Base-by-base conservation (phyloP, 2,113 vertebrate genomes). In the Gymnarchus niloticus region DNA sequence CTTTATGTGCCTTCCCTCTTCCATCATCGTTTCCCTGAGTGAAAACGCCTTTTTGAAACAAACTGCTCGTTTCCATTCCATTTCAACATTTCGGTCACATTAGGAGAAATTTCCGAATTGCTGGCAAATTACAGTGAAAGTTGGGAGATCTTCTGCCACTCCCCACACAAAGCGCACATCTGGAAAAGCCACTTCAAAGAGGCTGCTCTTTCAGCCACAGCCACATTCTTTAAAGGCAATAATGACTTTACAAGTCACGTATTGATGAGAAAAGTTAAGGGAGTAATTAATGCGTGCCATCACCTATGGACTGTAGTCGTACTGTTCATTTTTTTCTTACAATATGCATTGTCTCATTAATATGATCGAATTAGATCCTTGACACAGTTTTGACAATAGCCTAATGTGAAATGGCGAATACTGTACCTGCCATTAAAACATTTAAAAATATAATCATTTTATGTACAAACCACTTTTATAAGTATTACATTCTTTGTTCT, bases 1-100 rank as follows among this genome's bases (percentile, higher is more conserved):
- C n/a, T 59, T 59, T 23, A 83, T 73, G 65, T 65, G 61, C 41
- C 65, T 73, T 73, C 65, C 28, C 25, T 33, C 65, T 73, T 73
- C 33, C 65, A 73, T 37, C 65, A 69, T 41, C 37, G 65, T 73
- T 73, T 73, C 65, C 33, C 65, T 6, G 65, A 73, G 33, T 25
- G 37, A 69, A 69, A 69, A 69, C 28, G 61, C 61, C 61, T 69
- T 69, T 69, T 69, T 33, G 61, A 33, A 69, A 33, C 61, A 5
- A 33, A 69, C 37, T 69, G 37, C 61, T 69, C 37, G 37, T 69
- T 69, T 69, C 28, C 37, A 33, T 69, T 10, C 61, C 61, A 69
- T 69, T 0, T 69, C 37, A 37, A 69, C 25, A 37, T 69, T 69
- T 69, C 2, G 61, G 37, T 69, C 61, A 69, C 28, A 37, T 69